Evolutionary conservation across 2,888 invertebrate species (phyloP).

Genomic region (Mesorhabditis sp.): DNA sequence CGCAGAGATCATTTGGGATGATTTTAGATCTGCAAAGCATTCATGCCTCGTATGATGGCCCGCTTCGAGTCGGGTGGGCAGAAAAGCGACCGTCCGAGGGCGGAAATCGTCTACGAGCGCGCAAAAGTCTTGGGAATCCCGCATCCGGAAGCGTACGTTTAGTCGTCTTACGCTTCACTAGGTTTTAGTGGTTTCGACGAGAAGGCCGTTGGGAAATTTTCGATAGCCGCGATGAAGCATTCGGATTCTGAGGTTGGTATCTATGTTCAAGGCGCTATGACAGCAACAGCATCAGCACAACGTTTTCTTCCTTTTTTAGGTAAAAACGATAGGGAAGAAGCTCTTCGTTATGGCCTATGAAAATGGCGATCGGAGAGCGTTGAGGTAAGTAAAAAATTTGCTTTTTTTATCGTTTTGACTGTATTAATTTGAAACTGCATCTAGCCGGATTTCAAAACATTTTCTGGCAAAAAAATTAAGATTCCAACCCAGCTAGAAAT

Average conservation of each 20-base stretch:
- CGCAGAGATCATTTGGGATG: not conserved
- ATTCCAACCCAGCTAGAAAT: too few species aligned
- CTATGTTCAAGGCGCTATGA: too few species aligned
- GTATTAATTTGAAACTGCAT: too few species aligned
- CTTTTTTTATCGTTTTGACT: too few species aligned
- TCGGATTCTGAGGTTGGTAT: not conserved
- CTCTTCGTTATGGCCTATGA: not conserved
- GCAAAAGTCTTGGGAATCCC: not conserved
- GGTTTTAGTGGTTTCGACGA: not conserved
- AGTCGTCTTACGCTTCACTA: too few species aligned
- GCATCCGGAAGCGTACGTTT: not conserved
- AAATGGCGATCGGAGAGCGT: not conserved
- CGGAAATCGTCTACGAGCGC: not conserved
- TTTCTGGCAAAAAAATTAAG: too few species aligned
- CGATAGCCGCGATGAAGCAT: not conserved
- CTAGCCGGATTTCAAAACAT: too few species aligned
- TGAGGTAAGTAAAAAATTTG: not conserved
- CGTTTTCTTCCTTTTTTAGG: not conserved
- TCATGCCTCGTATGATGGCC: not conserved
- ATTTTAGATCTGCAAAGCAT: not conserved
- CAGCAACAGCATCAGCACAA: not conserved
- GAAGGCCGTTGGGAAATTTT: not conserved
- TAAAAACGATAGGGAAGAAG: not conserved
- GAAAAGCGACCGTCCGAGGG: slow-evolving; percentile 6
- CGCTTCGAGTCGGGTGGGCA: not conserved